Conservation (phyloP, 2,113 vertebrate species). For the Alethe diademata region DNA sequence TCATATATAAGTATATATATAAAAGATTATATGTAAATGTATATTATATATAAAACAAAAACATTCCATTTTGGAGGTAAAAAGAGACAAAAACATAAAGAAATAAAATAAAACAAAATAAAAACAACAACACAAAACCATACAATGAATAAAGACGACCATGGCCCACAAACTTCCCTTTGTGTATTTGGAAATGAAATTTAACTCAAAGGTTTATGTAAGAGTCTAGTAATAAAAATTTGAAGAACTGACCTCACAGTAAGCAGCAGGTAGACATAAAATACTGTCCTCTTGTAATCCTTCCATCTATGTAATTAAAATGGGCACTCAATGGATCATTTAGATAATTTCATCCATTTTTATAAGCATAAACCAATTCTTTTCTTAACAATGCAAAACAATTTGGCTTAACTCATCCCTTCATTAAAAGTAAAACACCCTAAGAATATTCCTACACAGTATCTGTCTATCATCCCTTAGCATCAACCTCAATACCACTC, state of each 20-base stretch:
- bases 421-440: slow-evolving; percentile 79
- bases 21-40: slow-evolving; percentile 43
- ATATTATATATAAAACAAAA: slow-evolving; percentile 65
- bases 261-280: slow-evolving; percentile 98
- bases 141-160: slow-evolving; percentile 81
- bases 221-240: slow-evolving; percentile 96
- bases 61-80: slow-evolving; percentile 70
- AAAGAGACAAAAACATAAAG: slow-evolving; percentile 65
- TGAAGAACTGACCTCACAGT: slow-evolving; percentile 99
- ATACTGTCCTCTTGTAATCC: slow-evolving; percentile 98
- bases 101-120: slow-evolving; percentile 12
- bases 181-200: slow-evolving; percentile 84
- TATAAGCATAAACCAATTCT: slow-evolving; percentile 89
- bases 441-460: slow-evolving; percentile 75
- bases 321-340: slow-evolving; percentile 97
- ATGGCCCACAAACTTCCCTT: slow-evolving; percentile 85
- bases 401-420: slow-evolving; percentile 81
- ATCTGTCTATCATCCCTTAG: slow-evolving; percentile 73
- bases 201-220: slow-evolving; percentile 86
- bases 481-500: slow-evolving; percentile 63
- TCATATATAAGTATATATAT: slow-evolving; percentile 18
- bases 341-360: slow-evolving; percentile 95
- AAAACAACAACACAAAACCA: slow-evolving; percentile 69
- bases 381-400: slow-evolving; percentile 84
- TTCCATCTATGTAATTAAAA: slow-evolving; percentile 99